Evolutionary conservation across 2,797 vertebrate genomes (phyloP).

Genomic region (Nyctalus aviator): DNA sequence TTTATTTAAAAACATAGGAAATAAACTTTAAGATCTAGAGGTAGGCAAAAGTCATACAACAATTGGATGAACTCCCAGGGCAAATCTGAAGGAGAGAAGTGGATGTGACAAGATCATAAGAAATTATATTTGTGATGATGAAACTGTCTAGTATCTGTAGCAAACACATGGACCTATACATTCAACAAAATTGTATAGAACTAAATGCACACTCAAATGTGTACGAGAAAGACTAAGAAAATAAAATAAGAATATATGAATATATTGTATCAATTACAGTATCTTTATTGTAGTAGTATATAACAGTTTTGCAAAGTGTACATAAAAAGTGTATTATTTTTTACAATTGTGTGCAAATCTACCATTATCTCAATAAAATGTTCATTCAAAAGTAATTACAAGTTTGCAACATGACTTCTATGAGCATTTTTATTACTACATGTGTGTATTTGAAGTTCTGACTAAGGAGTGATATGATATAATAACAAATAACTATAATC

Average conservation of each 20-base stretch:
- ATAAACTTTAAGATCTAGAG: background rate
- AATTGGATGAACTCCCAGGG: background rate
- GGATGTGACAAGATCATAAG: background rate
- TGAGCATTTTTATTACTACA: background rate
- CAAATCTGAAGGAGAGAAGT: background rate
- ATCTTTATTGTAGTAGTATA: background rate
- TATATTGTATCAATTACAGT: background rate
- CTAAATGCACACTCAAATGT: background rate
- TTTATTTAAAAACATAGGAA: background rate
- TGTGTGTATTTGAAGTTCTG: background rate
- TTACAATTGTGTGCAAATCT: background rate
- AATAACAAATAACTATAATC: background rate
- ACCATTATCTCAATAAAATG: background rate
- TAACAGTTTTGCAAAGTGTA: background rate
- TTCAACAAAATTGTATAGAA: background rate
- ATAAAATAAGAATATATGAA: no score
- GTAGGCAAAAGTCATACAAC: background rate
- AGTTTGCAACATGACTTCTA: background rate
- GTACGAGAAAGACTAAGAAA: background rate
- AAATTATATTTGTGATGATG: rapidly evolving
- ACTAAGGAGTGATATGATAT: background rate
- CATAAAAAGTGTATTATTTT: background rate
- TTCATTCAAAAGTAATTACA: background rate
- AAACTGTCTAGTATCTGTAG: background rate
- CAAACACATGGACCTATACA: background rate